phyloP scores from a whole-genome alignment of 2,113 vertebrate species.

The Hippocampus zosterae region DNA sequence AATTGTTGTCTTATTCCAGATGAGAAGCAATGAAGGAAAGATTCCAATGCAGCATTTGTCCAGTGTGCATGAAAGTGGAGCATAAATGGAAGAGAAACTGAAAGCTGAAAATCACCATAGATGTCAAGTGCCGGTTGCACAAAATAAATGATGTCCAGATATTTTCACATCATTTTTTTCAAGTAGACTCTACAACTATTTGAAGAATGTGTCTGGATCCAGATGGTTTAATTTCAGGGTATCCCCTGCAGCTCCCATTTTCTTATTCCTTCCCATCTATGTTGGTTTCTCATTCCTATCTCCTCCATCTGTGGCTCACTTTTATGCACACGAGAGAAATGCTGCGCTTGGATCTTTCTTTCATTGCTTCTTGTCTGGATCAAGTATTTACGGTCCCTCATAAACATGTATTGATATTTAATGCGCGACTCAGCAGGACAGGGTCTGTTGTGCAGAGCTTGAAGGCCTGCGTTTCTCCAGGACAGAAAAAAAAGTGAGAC shows the following conservation, averaged over 20 bases:
- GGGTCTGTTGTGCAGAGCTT: constrained; percentile 19
- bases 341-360: constrained; percentile 2
- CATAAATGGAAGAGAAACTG: background rate
- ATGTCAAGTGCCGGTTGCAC: too few relatives aligned
- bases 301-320: constrained; percentile 12
- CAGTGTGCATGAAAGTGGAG: background rate
- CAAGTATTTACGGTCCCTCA: constrained; percentile 49
- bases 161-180: too few relatives aligned
- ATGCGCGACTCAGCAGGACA: constrained; percentile 57
- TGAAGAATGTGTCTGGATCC: too few relatives aligned
- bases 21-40: too few relatives aligned
- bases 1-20: too few relatives aligned
- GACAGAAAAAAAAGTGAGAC: constrained; percentile 44
- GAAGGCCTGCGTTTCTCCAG: constrained; percentile 29
- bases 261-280: constrained; percentile 21
- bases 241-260: background rate
- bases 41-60: too few relatives aligned
- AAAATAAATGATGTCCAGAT: too few relatives aligned
- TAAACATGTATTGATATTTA: constrained; percentile 76
- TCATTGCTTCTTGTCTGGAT: constrained; percentile 26
- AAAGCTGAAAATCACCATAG: too few relatives aligned
- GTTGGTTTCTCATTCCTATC: constrained; percentile 13
- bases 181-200: too few relatives aligned
- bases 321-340: constrained; percentile 17
- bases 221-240: too few relatives aligned